Percentiles rank a stretch among this genome's conserved stretches.
phyloP scores from a whole-genome alignment of 2,797 vertebrate genomes.

The Pygocentrus nattereri region DNA sequence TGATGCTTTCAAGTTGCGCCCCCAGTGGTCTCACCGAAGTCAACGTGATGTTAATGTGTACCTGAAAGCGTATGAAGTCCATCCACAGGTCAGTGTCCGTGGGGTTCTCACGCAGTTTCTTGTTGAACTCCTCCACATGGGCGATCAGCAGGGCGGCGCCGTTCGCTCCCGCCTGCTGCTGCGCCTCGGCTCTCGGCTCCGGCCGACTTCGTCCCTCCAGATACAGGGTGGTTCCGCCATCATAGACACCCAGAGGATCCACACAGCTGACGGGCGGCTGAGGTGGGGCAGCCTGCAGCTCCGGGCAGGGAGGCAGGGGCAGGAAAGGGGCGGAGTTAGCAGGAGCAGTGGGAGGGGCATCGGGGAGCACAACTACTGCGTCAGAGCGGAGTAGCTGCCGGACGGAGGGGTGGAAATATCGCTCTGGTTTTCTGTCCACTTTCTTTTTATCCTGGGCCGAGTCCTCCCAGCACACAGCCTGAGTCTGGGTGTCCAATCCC shows the following conservation, averaged over 20 bases:
- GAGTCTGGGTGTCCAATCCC: conserved; percentile 84
- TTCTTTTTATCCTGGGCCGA: conserved; percentile 75
- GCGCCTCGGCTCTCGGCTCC: conserved; percentile 60
- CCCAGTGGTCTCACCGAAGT: too few relatives aligned
- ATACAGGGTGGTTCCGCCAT: conserved; percentile 88
- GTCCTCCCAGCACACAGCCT: conserved; percentile 83
- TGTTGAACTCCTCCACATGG: conserved; percentile 91
- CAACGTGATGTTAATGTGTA: conserved; percentile 55
- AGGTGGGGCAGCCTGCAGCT: conserved; percentile 53
- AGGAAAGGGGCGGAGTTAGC: conserved; percentile 73
- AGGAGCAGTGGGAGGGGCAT: background rate
- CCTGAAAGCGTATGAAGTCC: conserved; percentile 92
- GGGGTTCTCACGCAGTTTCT: conserved; percentile 88
- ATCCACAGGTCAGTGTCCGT: conserved; percentile 88
- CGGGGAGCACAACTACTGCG: conserved; percentile 61
- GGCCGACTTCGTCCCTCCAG: conserved; percentile 86
- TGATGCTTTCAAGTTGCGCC: too few relatives aligned
- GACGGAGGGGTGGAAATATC: conserved; percentile 84
- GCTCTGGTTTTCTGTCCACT: conserved; percentile 74
- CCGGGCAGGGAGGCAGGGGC: conserved; percentile 69
- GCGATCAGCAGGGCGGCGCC: conserved; percentile 55
- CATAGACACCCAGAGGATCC: conserved; percentile 93
- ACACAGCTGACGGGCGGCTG: conserved; percentile 62
- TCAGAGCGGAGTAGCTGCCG: conserved; percentile 76
- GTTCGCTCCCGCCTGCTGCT: conserved; percentile 40